Evolutionary conservation across 1,140 invertebrate genomes (phyloP).

Genomic region (Anastrepha obliqua): DNA sequence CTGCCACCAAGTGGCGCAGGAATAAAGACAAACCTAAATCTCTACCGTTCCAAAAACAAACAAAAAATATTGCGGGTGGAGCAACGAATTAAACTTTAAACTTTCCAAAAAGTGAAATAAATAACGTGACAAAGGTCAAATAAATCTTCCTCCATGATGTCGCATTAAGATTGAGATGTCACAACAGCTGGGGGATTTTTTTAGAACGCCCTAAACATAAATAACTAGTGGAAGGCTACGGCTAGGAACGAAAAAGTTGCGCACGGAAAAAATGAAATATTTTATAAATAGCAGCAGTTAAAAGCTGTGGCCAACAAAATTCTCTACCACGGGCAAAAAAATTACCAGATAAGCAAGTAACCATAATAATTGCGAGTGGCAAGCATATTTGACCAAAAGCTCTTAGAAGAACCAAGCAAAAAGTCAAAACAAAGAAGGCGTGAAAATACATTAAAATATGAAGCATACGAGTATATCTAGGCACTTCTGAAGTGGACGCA

Average conservation of each 20-base stretch:
- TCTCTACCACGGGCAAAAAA: background rate
- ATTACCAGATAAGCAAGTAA: background rate
- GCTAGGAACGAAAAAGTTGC: background rate
- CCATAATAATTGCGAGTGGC: background rate
- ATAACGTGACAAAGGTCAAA: slow-evolving; percentile 71
- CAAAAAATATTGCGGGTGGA: background rate
- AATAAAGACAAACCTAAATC: background rate
- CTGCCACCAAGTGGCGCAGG: background rate
- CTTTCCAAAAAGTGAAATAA: slow-evolving; percentile 59
- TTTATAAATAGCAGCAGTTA: background rate
- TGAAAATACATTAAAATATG: slow-evolving; percentile 48
- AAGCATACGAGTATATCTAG: background rate
- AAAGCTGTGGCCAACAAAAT: background rate
- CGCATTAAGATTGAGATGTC: background rate
- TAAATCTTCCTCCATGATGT: slow-evolving; percentile 61
- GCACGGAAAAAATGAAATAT: background rate
- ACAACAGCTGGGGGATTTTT: background rate
- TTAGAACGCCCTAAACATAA: slow-evolving; percentile 10
- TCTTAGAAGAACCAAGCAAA: background rate
- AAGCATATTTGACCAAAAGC: slow-evolving; percentile 17
- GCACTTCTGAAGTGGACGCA: background rate
- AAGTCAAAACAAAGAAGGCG: background rate
- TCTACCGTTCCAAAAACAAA: background rate
- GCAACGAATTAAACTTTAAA: slow-evolving; percentile 27
- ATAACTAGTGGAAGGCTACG: background rate